Evolutionary conservation across 1,140 invertebrate species (phyloP).

Genomic region (Campoletis sonorensis): DNA sequence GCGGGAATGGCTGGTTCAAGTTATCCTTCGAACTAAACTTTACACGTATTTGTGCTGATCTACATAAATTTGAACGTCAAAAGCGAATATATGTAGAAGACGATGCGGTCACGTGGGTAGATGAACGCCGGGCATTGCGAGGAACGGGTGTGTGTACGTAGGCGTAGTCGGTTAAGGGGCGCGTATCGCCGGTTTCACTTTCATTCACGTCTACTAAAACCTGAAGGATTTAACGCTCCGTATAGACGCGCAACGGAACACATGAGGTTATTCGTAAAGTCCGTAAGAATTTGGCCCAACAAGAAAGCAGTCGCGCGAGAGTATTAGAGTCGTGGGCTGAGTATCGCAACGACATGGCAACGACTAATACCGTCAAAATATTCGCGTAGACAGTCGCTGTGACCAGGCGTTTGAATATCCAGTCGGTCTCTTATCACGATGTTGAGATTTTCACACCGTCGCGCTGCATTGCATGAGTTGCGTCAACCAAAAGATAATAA

Average conservation of each 20-base stretch:
- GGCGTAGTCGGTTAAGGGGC: constrained; percentile 40
- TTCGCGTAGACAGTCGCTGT: not conserved
- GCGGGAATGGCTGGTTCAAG: too few species aligned
- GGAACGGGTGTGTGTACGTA: not conserved
- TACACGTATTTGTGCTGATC: too few species aligned
- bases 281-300: not conserved
- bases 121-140: too few species aligned
- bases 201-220: constrained; percentile 3
- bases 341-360: not conserved
- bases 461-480: not conserved
- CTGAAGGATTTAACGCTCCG: not conserved
- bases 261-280: not conserved
- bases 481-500: not conserved
- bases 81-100: too few species aligned
- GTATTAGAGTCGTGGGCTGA: too few species aligned
- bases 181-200: constrained; percentile 42
- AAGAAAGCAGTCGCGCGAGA: not conserved
- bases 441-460: not conserved
- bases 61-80: too few species aligned
- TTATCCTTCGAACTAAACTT: too few species aligned
- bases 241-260: not conserved
- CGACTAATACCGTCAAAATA: not conserved
- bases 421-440: not conserved
- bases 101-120: not conserved
- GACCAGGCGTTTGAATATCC: not conserved